These are phyloP conservation scores for Volucella inanis DNA, from an alignment of 2,888 invertebrate genomes.

Conservation along the genomic window DNA sequence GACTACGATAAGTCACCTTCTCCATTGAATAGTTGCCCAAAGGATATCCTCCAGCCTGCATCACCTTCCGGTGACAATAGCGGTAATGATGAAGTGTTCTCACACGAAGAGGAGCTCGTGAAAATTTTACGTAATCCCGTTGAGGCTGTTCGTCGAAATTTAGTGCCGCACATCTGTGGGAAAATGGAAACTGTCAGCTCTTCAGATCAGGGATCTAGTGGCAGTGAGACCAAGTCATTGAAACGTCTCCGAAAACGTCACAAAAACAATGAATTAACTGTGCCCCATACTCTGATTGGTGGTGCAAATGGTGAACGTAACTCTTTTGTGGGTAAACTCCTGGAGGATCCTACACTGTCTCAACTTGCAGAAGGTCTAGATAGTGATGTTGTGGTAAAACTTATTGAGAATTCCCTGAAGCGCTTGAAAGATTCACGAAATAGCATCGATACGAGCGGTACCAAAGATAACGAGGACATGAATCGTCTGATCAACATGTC, in stretches of 20 bases:
- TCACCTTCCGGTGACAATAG: constrained; percentile 44
- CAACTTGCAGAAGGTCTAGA: constrained; percentile 86
- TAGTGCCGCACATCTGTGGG: constrained; percentile 91
- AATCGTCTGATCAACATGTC: constrained; percentile 82
- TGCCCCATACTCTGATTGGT: constrained; percentile 31
- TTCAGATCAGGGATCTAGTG: constrained; percentile 9
- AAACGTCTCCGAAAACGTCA: constrained; percentile 60
- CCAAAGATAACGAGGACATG: constrained; percentile 83
- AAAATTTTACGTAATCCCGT: constrained; percentile 88
- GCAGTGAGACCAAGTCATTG: constrained; percentile 37
- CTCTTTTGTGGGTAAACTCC: constrained; percentile 85
- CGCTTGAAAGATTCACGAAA: constrained; percentile 84
- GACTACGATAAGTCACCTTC: constrained; percentile 80
- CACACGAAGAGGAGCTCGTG: constrained; percentile 84
- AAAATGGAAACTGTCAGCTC: constrained; percentile 82
- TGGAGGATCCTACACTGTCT: constrained; percentile 87
- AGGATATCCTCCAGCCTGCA: constrained; percentile 35
- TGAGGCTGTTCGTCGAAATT: constrained; percentile 89
- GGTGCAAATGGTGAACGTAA: constrained; percentile 79
- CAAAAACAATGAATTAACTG: constrained; percentile 59
- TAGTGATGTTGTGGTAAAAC: constrained; percentile 86
- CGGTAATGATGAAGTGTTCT: constrained; percentile 76
- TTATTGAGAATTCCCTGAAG: constrained; percentile 87
- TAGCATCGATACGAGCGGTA: constrained; percentile 81
- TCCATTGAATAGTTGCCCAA: constrained; percentile 26